Conservation (phyloP, 2,113 vertebrate species). For the Poecile atricapillus region DNA sequence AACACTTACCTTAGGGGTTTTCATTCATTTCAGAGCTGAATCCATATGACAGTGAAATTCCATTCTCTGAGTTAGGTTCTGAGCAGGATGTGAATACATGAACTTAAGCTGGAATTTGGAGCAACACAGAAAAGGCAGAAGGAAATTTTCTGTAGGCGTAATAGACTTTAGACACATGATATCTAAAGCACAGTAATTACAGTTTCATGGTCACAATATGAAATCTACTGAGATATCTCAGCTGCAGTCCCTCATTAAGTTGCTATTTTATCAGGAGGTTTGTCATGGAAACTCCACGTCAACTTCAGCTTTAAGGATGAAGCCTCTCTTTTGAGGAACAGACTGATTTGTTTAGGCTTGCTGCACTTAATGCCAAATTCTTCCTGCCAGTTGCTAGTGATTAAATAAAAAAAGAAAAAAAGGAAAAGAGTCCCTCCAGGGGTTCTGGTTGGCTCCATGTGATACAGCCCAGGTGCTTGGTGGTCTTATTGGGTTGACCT, state of each 20-base stretch:
- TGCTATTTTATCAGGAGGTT: constrained; percentile 26
- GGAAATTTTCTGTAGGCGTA: neutral
- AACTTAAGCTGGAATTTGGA: neutral
- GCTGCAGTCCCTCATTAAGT: neutral
- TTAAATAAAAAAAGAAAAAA: neutral
- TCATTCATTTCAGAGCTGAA: fast-evolving
- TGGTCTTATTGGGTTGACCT: neutral
- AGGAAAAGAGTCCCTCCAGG: neutral
- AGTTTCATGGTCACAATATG: neutral
- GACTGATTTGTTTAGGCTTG: neutral
- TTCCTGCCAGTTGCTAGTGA: neutral
- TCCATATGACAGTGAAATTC: neutral
- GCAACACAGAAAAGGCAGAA: neutral
- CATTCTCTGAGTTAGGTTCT: neutral
- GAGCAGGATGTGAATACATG: neutral
- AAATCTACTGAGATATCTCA: neutral
- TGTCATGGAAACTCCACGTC: constrained; percentile 25
- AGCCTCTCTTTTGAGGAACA: neutral
- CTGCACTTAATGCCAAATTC: neutral
- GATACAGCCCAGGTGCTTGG: neutral
- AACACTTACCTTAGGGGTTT: neutral
- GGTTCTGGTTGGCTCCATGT: neutral
- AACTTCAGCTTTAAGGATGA: constrained; percentile 13
- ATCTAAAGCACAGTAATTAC: neutral
- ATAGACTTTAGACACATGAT: neutral